Percentiles rank a stretch among this genome's conserved stretches.
phyloP scores from a whole-genome alignment of 2,113 vertebrate species.

The Ammodytes marinus region DNA sequence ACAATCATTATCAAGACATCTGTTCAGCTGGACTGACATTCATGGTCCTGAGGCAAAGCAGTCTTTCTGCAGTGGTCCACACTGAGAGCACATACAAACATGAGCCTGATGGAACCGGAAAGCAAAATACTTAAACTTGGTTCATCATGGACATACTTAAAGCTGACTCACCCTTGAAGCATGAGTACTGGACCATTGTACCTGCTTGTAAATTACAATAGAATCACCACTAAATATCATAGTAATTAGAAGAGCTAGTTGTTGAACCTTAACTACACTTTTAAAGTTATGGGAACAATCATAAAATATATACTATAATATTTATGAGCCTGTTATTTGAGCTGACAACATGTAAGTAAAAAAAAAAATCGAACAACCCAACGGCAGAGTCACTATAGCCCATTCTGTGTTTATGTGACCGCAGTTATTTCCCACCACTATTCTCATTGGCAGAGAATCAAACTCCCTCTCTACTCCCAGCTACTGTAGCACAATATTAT shows the following conservation, averaged over 20 bases:
- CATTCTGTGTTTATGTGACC: neutral
- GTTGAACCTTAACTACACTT: neutral
- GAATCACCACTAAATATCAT: neutral
- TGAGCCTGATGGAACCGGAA: conserved; percentile 4
- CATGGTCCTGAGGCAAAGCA: conserved; percentile 10
- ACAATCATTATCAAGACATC: conserved; percentile 27
- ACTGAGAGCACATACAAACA: conserved; percentile 37
- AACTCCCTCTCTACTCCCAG: neutral
- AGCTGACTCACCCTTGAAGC: neutral
- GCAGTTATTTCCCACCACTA: neutral
- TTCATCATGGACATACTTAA: neutral
- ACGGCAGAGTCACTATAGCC: neutral
- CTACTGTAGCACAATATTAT: neutral
- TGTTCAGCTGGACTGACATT: conserved; percentile 41
- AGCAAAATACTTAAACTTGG: conserved; percentile 1
- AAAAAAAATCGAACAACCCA: neutral
- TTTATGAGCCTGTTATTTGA: neutral
- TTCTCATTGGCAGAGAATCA: neutral
- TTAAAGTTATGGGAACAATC: neutral
- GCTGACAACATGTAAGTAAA: neutral
- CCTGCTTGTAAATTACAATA: neutral
- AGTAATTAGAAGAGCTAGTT: neutral
- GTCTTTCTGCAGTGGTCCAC: conserved; percentile 21
- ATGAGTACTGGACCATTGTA: neutral
- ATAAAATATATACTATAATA: neutral